Conservation (phyloP, 2,888 invertebrate species). For the Nomada fabriciana region DNA sequence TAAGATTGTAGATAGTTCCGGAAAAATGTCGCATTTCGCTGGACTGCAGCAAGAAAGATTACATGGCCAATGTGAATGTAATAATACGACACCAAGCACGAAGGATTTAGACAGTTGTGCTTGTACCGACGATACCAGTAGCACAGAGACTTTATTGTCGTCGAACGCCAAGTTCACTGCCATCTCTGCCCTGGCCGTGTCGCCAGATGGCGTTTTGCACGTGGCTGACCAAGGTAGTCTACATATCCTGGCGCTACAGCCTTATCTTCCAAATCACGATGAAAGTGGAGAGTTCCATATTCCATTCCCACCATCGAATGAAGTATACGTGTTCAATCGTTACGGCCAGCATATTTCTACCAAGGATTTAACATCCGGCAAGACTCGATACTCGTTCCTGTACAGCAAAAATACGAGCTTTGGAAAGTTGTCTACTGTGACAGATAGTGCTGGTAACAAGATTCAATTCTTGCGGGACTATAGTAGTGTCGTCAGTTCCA, state of each 20-base stretch:
- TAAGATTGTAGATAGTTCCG: constrained; percentile 94
- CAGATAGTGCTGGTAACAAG: constrained; percentile 96
- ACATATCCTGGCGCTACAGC: constrained; percentile 93
- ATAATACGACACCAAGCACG: constrained; percentile 78
- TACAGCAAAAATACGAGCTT: constrained; percentile 99
- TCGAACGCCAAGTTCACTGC: constrained; percentile 96
- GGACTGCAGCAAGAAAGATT: constrained; percentile 90
- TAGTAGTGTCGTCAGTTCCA: constrained; percentile 96
- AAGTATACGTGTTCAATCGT: constrained; percentile 97
- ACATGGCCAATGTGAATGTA: constrained; percentile 77
- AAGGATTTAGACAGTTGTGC: constrained; percentile 84
- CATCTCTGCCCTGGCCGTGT: constrained; percentile 95
- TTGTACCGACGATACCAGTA: constrained; percentile 89
- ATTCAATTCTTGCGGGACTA: constrained; percentile 96
- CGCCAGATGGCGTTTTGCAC: constrained; percentile 97
- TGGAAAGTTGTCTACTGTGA: constrained; percentile 96
- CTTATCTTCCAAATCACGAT: constrained; percentile 94
- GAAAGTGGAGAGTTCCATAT: constrained; percentile 97
- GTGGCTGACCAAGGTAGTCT: constrained; percentile 97
- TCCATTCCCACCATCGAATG: constrained; percentile 96
- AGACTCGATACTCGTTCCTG: constrained; percentile 96
- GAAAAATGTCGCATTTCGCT: constrained; percentile 95
- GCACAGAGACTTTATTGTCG: constrained; percentile 93
- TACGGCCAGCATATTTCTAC: constrained; percentile 98
- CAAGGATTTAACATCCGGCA: constrained; percentile 97